These are phyloP conservation scores for Xerus inauris DNA, from an alignment of 2,113 vertebrate species.

Conservation along the genomic window DNA sequence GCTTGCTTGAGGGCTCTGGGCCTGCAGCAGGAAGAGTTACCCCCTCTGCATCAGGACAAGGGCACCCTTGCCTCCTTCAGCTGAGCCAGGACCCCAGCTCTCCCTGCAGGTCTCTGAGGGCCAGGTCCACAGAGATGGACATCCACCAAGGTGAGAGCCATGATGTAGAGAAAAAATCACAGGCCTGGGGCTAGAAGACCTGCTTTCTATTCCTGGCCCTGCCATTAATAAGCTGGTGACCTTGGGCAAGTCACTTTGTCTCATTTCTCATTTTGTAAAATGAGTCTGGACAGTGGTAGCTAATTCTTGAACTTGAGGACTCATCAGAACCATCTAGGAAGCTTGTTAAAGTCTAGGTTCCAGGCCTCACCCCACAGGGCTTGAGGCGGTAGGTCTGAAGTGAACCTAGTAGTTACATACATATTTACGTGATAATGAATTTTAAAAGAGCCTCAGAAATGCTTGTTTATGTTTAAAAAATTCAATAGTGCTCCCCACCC, in stretches of 20 bases:
- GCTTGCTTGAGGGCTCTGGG: neutral
- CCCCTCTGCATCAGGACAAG: neutral
- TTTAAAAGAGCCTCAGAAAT: neutral
- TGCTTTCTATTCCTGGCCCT: slow-evolving; percentile 50
- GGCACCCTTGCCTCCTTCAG: neutral
- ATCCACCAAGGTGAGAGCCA: slow-evolving; percentile 3
- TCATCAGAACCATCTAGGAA: neutral
- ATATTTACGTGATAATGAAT: neutral
- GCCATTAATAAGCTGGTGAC: slow-evolving; percentile 60
- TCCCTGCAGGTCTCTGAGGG: neutral
- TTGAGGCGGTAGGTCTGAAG: neutral
- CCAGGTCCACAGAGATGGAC: neutral
- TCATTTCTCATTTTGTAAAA: neutral
- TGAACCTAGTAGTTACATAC: neutral
- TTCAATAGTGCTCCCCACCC: neutral
- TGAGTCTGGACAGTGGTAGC: neutral
- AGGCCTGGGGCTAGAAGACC: neutral
- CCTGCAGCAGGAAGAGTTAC: neutral
- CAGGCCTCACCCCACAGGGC: neutral
- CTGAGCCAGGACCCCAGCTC: neutral
- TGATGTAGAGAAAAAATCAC: neutral
- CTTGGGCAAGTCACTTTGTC: slow-evolving; percentile 47
- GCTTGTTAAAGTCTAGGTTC: neutral
- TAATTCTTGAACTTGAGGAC: slow-evolving; percentile 17
- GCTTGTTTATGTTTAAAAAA: neutral